Percentiles rank a stretch among this genome's conserved stretches.
Conservation (phyloP, 2,113 vertebrate species). For the Paedocypris sp. region DNA sequence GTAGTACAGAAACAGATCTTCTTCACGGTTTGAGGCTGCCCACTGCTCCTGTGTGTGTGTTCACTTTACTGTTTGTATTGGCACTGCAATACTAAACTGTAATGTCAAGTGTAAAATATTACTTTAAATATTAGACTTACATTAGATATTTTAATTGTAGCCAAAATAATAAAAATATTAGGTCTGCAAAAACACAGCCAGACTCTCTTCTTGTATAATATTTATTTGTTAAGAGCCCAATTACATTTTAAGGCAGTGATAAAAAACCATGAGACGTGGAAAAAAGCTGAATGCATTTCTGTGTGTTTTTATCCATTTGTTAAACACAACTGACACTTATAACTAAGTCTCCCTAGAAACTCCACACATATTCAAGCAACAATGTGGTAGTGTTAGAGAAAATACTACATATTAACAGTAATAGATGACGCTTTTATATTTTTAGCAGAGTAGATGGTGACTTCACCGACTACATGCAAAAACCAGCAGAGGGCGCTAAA, state of each 20-base stretch:
- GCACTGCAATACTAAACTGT: no score
- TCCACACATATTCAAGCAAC: neutral
- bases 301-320: neutral
- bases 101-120: no score
- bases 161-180: neutral
- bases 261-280: constrained; percentile 15
- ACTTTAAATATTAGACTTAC: no score
- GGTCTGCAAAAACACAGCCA: neutral
- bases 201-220: neutral
- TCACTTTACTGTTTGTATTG: no score
- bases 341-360: neutral
- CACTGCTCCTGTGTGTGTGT: no score
- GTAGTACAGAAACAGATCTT: no score
- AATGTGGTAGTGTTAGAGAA: neutral
- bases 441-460: neutral
- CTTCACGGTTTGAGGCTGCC: no score
- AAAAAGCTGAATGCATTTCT: neutral
- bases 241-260: constrained; percentile 27
- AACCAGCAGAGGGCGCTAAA: neutral
- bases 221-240: constrained; percentile 49
- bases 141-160: no score
- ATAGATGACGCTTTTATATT: neutral
- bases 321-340: neutral
- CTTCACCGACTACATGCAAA: constrained; percentile 9
- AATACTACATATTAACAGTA: neutral